Evolutionary conservation across 2,888 invertebrate species (phyloP), one percentile per base, ranked within the genome.

Genomic region (Nephrocerus scutellatus): DNA sequence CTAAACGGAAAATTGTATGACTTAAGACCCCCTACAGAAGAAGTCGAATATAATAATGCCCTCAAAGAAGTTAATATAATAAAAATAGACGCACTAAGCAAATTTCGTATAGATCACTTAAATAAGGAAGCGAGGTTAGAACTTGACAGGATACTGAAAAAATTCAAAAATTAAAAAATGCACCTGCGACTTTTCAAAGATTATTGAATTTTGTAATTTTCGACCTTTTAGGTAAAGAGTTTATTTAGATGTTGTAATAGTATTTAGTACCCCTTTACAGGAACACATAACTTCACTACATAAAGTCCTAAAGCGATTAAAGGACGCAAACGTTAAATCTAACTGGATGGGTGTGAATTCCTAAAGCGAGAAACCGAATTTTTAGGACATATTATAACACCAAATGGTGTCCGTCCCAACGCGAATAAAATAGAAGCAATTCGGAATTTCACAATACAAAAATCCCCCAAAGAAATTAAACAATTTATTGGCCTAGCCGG

Each of bases 161-260:
- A n/a, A n/a, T n/a, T n/a, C n/a, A n/a, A n/a, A n/a, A n/a, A 1
- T 25, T 56, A 9, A 51, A n/a, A n/a, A 49, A 41, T 21, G 41
- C 44, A 4, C 44, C 43, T 13, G 28, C 44, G 8, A 40, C 41
- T 8, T 41, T 58, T 13, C 52, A 56, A 34, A 26, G 51, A 5
- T 8, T 54, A 4, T 54, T 57, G 48, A 49, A 59, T 28, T 31
- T 29, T 2, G 43, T 57, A 2, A 34, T 58, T 2, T 12, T 36
- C 2, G 51, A 55, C 2, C 15, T 54, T 1, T 47, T 49, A 36
- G 46, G 47, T 5, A 50, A 44, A 15, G 42, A 39, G 56, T 62
- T 1, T 64, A 43, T 43, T 46, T 58, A 18, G 62, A 62, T 22
- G 60, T 61, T 36, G 53, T 56, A 4, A 48, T 64, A 6, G 42